Conservation (phyloP, 2,113 vertebrate genomes). For the Rhinolophus sinicus region DNA sequence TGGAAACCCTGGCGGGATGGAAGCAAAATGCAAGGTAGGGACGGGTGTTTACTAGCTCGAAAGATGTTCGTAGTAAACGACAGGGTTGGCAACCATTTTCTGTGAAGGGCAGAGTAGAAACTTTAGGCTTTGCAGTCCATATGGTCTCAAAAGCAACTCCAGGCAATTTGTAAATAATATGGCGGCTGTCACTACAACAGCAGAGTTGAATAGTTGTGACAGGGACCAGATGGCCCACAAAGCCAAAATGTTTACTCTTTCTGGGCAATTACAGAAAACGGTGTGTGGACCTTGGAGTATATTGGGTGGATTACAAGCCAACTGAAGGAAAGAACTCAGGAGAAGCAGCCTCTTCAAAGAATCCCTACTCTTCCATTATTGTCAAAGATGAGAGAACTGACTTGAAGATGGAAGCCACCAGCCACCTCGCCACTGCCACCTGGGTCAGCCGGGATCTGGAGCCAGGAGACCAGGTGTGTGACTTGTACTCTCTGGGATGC, state of each 20-base stretch:
- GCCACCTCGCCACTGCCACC: neutral
- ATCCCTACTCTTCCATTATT: fast-evolving
- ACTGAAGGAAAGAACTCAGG: fast-evolving
- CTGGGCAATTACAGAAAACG: neutral
- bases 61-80: fast-evolving
- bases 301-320: neutral
- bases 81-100: neutral
- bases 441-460: fast-evolving
- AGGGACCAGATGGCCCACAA: neutral
- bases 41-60: neutral
- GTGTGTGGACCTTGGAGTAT: neutral
- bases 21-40: neutral
- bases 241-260: neutral
- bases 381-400: fast-evolving
- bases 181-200: neutral
- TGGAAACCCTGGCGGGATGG: neutral
- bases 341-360: neutral
- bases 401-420: fast-evolving
- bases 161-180: neutral
- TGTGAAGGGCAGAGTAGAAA: neutral
- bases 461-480: fast-evolving
- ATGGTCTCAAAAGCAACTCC: neutral
- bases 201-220: neutral
- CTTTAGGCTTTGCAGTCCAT: neutral
- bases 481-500: fast-evolving